phyloP scores from a whole-genome alignment of 2,888 invertebrate genomes.

The Rapana venosa region DNA sequence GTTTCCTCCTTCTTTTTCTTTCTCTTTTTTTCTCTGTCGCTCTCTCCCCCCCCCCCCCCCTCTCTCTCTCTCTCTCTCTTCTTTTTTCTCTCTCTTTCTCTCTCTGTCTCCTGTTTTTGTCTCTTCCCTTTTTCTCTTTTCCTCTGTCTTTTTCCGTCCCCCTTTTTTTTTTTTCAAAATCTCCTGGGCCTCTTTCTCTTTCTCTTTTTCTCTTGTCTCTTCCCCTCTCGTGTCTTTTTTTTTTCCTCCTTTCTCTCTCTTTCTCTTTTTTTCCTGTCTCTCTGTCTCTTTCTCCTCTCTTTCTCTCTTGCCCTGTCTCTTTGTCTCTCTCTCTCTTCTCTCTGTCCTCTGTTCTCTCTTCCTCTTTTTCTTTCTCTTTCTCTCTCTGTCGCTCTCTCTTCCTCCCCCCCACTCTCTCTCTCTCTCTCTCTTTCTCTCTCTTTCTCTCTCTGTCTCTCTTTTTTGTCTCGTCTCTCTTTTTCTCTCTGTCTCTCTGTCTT shows the following conservation, averaged over 20 bases:
- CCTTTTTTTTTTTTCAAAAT: constrained; percentile 14
- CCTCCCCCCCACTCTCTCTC: neutral
- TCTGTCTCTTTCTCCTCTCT: neutral
- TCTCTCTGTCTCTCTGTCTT: neutral
- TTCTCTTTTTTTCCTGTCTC: neutral
- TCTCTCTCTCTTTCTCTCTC: neutral
- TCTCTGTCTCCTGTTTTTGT: no score
- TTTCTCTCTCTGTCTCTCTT: constrained; percentile 19
- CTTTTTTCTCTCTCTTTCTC: no score
- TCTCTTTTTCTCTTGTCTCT: neutral
- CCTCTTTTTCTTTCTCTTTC: neutral
- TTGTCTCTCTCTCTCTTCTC: neutral
- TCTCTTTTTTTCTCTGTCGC: no score
- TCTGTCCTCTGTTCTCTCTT: neutral
- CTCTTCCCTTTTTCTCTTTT: no score
- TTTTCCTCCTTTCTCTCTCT: neutral
- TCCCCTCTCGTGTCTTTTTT: neutral
- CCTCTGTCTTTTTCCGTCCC: neutral
- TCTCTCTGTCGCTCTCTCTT: neutral
- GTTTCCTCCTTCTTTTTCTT: neutral
- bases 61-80: no score
- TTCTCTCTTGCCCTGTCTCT: neutral
- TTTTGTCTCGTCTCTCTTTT: neutral
- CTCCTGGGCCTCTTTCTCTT: neutral
- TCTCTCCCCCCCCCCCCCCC: no score